Evolutionary conservation across 2,797 vertebrate species (phyloP), one percentile per base, ranked within the genome.

Genomic region (Phrynocephalus vlangalii): DNA sequence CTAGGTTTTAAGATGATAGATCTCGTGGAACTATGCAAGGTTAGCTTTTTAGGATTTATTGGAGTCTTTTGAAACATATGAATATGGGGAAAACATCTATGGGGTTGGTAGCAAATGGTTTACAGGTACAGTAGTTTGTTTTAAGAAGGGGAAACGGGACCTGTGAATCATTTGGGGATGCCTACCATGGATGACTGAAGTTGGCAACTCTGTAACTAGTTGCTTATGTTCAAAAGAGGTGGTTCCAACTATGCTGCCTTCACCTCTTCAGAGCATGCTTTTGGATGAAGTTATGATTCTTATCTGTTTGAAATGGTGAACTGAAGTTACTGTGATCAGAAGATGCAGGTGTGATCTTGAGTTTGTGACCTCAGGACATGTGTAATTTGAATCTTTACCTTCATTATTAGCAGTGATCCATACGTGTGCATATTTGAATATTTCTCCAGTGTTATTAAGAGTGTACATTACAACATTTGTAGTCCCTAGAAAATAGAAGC

Each of bases 401-500:
- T 26, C 28, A 16, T 79, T 56, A 26, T 72, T 73, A 52, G 18
- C 28, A 20, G 28, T 70, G 24, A 18, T 56, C 13, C 13, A 13
- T 56, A 13, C 13, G 52, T 56, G 52, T 56, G 52, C 13, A 13
- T 56, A 11, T 72, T 38, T 22, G n/a, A 66, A 30, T 67, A 9
- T 85, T 11, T 30, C 26, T 44, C 20, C 38, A n/a, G 0, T 66
- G 18, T 3, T 16, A 0, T 56, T 82, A 33, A 63, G 22, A 13
- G 0, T 0, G 18, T 28, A 20, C 2, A 15, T 28, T 73, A 18
- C 70, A 75, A 73, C 88, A 38, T 0, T 0, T 86, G 9, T 6
- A 71, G 1, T 30, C 22, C 0, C 26, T 67, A 3, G 0, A 1
- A 6, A 80, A 78, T 73, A 86, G 73, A 52, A 66, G 1, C 73